phyloP scores from a whole-genome alignment of 2,797 vertebrate genomes.

The Trachops cirrhosus region DNA sequence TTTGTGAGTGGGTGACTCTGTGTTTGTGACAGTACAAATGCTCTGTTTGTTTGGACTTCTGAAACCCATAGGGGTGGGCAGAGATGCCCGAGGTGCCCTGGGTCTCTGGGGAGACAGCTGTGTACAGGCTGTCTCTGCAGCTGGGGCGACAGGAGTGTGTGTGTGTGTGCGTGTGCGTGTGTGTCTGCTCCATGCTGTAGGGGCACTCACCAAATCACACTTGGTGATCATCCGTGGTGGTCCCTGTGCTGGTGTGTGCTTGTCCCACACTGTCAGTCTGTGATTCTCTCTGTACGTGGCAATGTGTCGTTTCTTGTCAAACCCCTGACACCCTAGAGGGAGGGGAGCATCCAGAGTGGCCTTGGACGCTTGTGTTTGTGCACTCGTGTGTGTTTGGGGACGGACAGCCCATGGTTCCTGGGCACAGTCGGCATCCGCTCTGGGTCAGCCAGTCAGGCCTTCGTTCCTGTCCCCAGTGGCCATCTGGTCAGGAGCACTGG shows the following conservation, averaged over 20 bases:
- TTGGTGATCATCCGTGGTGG: background rate
- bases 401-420: background rate
- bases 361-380: background rate
- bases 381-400: background rate
- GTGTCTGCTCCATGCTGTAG: background rate
- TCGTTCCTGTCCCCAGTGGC: background rate
- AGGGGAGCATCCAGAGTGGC: background rate
- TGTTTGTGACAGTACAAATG: background rate
- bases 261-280: background rate
- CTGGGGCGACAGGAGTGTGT: background rate
- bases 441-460: background rate
- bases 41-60: background rate
- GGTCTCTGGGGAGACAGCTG: background rate
- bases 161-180: background rate
- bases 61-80: background rate
- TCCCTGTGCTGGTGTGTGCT: background rate
- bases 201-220: background rate
- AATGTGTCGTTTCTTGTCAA: background rate
- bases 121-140: background rate
- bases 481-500: background rate
- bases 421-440: background rate
- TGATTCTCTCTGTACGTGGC: background rate
- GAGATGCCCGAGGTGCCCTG: background rate
- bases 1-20: background rate
- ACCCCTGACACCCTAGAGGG: background rate